phyloP scores from a whole-genome alignment of 2,888 invertebrate genomes.

The Drosophila prolongata region DNA sequence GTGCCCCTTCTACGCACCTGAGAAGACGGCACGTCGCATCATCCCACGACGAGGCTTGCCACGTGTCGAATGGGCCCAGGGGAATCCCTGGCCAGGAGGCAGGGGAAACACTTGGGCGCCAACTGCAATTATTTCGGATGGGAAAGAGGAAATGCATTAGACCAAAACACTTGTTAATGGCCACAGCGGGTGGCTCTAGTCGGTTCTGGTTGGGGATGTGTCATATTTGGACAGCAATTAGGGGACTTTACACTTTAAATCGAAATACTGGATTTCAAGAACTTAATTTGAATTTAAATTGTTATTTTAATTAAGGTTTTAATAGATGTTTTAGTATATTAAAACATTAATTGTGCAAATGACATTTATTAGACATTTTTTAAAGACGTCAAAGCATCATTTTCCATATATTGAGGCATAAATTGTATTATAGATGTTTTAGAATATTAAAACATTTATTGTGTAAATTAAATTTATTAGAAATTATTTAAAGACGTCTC shows the following conservation, averaged over 20 bases:
- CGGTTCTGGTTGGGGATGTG: constrained; percentile 18
- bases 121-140: constrained; percentile 83
- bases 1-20: constrained; percentile 84
- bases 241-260: constrained; percentile 36
- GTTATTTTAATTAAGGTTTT: too few relatives aligned
- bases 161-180: constrained; percentile 71
- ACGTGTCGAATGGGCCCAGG: constrained; percentile 95
- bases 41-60: constrained; percentile 97
- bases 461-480: too few relatives aligned
- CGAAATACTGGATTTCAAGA: neutral
- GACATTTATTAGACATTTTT: too few relatives aligned
- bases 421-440: too few relatives aligned
- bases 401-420: too few relatives aligned
- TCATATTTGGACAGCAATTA: constrained; percentile 52
- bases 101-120: constrained; percentile 87
- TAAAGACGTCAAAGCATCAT: too few relatives aligned
- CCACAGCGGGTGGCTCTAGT: constrained; percentile 47
- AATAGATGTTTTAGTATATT: too few relatives aligned
- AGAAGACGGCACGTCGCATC: constrained; percentile 98
- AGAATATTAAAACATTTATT: too few relatives aligned
- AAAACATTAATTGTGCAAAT: too few relatives aligned
- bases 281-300: neutral
- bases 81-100: constrained; percentile 88
- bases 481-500: too few relatives aligned
- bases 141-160: constrained; percentile 62